Conservation (phyloP, 2,113 vertebrate species). For the Pleuronectes platessa region DNA sequence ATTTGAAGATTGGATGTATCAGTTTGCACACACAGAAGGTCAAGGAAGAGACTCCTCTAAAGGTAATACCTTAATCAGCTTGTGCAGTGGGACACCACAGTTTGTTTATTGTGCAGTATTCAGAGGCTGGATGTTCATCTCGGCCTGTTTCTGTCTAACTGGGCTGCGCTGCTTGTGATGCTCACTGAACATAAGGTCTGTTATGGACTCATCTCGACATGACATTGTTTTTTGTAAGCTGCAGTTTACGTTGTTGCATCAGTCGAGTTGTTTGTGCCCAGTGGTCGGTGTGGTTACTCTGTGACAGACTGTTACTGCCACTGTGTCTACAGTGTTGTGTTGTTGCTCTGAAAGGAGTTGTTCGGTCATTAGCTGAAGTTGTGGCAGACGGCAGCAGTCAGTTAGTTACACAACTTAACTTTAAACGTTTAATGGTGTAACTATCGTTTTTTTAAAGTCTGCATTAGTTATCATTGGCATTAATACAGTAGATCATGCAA, state of each 20-base stretch:
- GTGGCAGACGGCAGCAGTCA: too few relatives aligned
- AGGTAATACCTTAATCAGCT: neutral
- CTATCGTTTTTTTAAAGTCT: neutral
- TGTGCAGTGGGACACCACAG: neutral
- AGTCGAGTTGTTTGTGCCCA: slow-evolving; percentile 36
- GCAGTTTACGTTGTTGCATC: slow-evolving; percentile 26
- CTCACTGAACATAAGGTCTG: slow-evolving; percentile 29
- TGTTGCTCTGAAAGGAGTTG: slow-evolving; percentile 6
- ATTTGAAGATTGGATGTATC: slow-evolving; percentile 27
- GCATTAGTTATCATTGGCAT: neutral
- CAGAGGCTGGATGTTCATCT: slow-evolving; percentile 4
- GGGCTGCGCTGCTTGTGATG: slow-evolving; percentile 22
- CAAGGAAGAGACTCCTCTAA: slow-evolving; percentile 14
- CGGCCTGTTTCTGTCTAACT: slow-evolving; percentile 17
- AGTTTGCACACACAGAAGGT: slow-evolving; percentile 24
- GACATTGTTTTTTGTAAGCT: slow-evolving; percentile 46
- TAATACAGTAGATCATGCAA: too few relatives aligned
- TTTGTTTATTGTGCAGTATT: slow-evolving; percentile 9
- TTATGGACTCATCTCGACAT: slow-evolving; percentile 32
- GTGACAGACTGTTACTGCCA: slow-evolving; percentile 28
- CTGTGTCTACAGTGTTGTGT: slow-evolving; percentile 14
- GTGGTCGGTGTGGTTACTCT: slow-evolving; percentile 45
- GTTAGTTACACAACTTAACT: slow-evolving; percentile 8
- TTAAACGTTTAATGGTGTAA: slow-evolving; percentile 1
- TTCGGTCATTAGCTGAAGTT: too few relatives aligned